Conservation (phyloP, 1,140 invertebrate species). For the Drosophila busckii region DNA sequence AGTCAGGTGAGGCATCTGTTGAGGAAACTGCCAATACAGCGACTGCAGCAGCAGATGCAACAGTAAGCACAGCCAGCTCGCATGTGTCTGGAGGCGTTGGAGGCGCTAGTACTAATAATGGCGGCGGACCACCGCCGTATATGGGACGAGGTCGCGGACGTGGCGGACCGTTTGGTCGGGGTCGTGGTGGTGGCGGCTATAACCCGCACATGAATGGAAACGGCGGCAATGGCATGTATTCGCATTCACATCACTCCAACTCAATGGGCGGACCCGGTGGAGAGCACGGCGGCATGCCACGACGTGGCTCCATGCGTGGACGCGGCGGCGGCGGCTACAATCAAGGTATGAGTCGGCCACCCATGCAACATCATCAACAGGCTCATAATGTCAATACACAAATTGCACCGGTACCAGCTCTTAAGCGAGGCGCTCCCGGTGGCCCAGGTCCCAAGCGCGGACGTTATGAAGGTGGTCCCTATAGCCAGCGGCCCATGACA, state of each 20-base stretch:
- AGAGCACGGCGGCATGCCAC: constrained; percentile 58
- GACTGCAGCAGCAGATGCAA: constrained; percentile 18
- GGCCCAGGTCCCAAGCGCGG: constrained; percentile 76
- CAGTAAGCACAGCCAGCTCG: constrained; percentile 25
- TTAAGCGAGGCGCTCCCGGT: constrained; percentile 76
- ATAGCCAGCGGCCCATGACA: constrained; percentile 69
- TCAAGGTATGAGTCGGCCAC: constrained; percentile 73
- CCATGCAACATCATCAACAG: constrained; percentile 69
- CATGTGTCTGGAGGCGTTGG: constrained; percentile 26
- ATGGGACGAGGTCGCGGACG: constrained; percentile 63
- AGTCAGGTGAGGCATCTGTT: constrained; percentile 11
- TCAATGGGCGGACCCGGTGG: constrained; percentile 55
- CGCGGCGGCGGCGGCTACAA: constrained; percentile 70
- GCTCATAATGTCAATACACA: constrained; percentile 77
- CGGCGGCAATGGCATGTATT: constrained; percentile 56
- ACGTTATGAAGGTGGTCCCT: constrained; percentile 72
- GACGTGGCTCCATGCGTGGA: constrained; percentile 67
- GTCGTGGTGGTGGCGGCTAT: constrained; percentile 70
- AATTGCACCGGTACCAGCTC: constrained; percentile 74
- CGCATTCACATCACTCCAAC: constrained; percentile 48
- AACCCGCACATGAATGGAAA: constrained; percentile 68
- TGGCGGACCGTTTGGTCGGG: constrained; percentile 55
- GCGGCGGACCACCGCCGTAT: constrained; percentile 53
- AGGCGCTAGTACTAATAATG: constrained; percentile 38
- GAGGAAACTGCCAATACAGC: constrained; percentile 43